Evolutionary conservation across 2,888 invertebrate species (phyloP).

Genomic region (Tolmerus cingulatus): DNA sequence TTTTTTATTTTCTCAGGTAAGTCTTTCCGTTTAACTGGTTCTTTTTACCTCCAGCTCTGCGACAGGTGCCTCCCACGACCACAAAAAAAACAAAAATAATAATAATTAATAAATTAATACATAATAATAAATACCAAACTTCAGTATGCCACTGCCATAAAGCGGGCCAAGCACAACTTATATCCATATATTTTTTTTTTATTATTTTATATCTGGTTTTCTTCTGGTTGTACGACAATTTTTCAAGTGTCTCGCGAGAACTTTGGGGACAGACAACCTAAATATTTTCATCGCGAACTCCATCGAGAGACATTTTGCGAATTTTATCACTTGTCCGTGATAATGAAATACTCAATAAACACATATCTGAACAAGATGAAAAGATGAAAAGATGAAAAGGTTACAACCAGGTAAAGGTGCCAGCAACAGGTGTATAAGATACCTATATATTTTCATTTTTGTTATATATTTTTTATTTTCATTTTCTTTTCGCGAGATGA

Average conservation of each 20-base stretch:
- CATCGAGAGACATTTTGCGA: neutral
- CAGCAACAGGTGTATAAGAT: neutral
- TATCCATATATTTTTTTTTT: neutral
- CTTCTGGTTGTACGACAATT: neutral
- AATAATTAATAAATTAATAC: neutral
- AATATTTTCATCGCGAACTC: neutral
- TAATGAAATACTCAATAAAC: neutral
- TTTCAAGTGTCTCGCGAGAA: neutral
- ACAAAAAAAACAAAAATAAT: neutral
- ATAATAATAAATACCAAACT: neutral
- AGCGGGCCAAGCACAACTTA: neutral
- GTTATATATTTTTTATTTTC: neutral
- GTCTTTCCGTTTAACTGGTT: neutral
- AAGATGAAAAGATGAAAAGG: neutral
- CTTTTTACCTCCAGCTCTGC: neutral
- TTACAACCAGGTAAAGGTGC: neutral
- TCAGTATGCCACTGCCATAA: neutral
- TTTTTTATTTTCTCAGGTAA: neutral
- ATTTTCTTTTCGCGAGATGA: neutral
- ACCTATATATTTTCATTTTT: neutral
- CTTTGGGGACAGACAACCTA: neutral
- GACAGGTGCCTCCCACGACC: neutral
- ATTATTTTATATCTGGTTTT: neutral
- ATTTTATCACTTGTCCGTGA: neutral
- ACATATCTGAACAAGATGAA: neutral